Percentiles rank a stretch among this genome's conserved stretches.
phyloP scores from a whole-genome alignment of 2,113 vertebrate species.

The Agapornis roseicollis region DNA sequence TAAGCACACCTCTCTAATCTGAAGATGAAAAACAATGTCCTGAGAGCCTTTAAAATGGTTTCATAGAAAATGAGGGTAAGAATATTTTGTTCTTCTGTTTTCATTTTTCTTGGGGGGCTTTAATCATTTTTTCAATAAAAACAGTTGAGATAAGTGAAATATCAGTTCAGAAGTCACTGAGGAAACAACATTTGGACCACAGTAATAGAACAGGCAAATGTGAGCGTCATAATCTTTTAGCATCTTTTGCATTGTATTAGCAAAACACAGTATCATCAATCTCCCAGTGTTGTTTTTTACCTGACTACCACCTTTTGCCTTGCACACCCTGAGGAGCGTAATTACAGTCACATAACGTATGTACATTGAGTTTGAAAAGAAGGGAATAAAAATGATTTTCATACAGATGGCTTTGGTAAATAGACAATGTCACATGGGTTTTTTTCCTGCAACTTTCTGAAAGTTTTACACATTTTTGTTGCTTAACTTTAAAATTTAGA shows the following conservation, averaged over 20 bases:
- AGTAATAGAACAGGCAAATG: constrained; percentile 41
- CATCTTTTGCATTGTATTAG: constrained; percentile 67
- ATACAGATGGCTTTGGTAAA: constrained; percentile 47
- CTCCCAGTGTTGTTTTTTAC: constrained; percentile 61
- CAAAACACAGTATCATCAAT: constrained; percentile 73
- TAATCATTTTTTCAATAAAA: constrained; percentile 66
- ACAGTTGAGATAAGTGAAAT: constrained; percentile 48
- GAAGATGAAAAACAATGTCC: neutral
- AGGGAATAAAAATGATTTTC: constrained; percentile 65
- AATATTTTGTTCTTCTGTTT: constrained; percentile 33
- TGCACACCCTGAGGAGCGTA: constrained; percentile 61
- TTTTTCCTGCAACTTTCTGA: constrained; percentile 4
- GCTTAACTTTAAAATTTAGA: constrained; percentile 11
- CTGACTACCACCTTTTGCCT: constrained; percentile 67
- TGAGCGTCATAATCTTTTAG: constrained; percentile 66
- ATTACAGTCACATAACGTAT: constrained; percentile 55
- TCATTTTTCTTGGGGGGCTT: constrained; percentile 22
- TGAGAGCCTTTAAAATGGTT: neutral
- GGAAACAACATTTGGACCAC: constrained; percentile 66
- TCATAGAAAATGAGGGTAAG: constrained; percentile 1
- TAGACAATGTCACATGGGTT: neutral
- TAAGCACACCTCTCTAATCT: neutral
- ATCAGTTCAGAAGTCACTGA: constrained; percentile 47
- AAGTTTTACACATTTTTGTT: neutral
- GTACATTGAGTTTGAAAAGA: constrained; percentile 47